These are phyloP conservation scores for Dendropsophus ebraccatus DNA, from an alignment of 2,113 vertebrate genomes.

Conservation along the genomic window DNA sequence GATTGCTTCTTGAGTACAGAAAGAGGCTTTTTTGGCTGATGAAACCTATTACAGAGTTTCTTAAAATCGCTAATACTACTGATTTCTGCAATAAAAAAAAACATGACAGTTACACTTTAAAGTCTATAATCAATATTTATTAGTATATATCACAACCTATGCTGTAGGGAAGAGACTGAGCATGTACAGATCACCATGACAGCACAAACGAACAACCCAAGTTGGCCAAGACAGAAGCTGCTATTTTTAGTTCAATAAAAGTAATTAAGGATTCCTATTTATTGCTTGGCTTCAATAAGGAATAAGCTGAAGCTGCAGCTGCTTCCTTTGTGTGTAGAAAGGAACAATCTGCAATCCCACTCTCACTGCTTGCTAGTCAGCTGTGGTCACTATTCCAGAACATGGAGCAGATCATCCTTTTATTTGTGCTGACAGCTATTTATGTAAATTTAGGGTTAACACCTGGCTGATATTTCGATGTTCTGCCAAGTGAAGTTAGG, in stretches of 20 bases:
- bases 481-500: neutral
- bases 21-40: too few species aligned
- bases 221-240: slow-evolving; percentile 28
- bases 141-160: neutral
- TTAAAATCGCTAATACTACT: too few species aligned
- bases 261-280: slow-evolving; percentile 53
- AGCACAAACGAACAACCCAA: slow-evolving; percentile 29
- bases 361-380: slow-evolving; percentile 5
- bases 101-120: too few species aligned
- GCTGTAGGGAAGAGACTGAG: slow-evolving; percentile 5
- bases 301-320: slow-evolving; percentile 47
- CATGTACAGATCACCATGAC: slow-evolving; percentile 42
- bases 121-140: neutral
- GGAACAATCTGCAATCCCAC: slow-evolving; percentile 29
- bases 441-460: neutral
- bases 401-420: neutral
- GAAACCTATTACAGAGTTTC: too few species aligned
- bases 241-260: slow-evolving; percentile 52
- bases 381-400: slow-evolving; percentile 3
- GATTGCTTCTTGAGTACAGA: too few species aligned
- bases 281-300: slow-evolving; percentile 32
- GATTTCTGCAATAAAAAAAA: too few species aligned
- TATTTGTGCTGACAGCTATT: neutral
- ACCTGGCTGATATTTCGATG: neutral
- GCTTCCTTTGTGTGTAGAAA: slow-evolving; percentile 41